A percentile compares a stretch with the other conserved stretches of the same genome.
phyloP scores from a whole-genome alignment of 2,888 invertebrate genomes.

The Acanthosepion pharaonis region DNA sequence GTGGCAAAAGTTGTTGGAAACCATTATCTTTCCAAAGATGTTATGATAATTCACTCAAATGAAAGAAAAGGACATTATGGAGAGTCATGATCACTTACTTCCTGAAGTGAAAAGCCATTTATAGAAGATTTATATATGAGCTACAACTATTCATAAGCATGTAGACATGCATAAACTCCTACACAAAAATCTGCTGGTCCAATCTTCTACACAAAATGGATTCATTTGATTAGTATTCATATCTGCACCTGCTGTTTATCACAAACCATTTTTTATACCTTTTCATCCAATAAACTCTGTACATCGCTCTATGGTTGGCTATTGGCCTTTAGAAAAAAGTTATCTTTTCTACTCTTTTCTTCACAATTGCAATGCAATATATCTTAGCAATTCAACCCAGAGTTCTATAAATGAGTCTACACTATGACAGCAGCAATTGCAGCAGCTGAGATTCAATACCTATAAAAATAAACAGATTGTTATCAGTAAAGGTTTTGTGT shows the following conservation, averaged over 20 bases:
- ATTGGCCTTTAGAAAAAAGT: neutral
- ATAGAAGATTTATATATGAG: neutral
- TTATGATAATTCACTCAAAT: too few relatives aligned
- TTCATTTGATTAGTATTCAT: neutral
- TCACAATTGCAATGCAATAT: neutral
- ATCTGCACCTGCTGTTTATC: neutral
- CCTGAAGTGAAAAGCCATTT: too few relatives aligned
- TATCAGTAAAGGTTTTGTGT: neutral
- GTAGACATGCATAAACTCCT: neutral
- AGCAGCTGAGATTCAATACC: neutral
- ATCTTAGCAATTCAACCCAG: slow-evolving; percentile 33
- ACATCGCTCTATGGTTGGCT: neutral
- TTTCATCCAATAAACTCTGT: slow-evolving; percentile 11
- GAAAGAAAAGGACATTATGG: too few relatives aligned
- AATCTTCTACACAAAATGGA: neutral
- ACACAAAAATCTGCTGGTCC: neutral
- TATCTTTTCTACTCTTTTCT: neutral
- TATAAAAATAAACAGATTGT: neutral
- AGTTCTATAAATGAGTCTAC: neutral
- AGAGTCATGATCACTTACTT: too few relatives aligned
- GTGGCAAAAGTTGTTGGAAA: too few relatives aligned
- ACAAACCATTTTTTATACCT: neutral
- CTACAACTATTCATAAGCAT: neutral
- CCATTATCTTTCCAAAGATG: too few relatives aligned
- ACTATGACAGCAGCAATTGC: neutral